phyloP scores from a whole-genome alignment of 2,113 vertebrate species.

The Nothobranchius furzeri region DNA sequence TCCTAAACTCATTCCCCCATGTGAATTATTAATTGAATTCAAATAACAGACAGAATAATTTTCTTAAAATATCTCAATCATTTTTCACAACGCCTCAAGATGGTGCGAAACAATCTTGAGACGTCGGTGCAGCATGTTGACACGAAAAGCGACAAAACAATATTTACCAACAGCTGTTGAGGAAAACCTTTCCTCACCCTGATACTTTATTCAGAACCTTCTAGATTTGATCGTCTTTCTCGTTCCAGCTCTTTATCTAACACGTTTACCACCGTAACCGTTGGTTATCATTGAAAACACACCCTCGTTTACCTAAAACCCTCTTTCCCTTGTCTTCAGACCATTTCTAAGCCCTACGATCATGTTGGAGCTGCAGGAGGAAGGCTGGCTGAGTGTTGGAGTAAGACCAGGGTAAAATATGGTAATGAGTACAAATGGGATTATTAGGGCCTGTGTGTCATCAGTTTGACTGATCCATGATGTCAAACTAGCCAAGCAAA shows the following conservation, averaged over 20 bases:
- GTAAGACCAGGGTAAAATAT: conserved; percentile 74
- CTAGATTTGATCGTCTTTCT: too few relatives aligned
- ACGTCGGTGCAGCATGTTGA: conserved; percentile 1
- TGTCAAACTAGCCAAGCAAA: conserved; percentile 83
- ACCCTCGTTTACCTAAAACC: conserved; percentile 28
- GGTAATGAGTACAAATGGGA: conserved; percentile 80
- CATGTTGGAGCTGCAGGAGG: conserved; percentile 20
- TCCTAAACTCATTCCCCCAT: conserved; percentile 83
- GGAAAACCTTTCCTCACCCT: conserved; percentile 1
- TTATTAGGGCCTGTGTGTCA: conserved; percentile 80
- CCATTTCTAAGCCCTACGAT: neutral
- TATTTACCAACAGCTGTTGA: neutral
- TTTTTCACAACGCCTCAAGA: conserved; percentile 75
- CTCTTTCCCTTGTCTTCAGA: conserved; percentile 1
- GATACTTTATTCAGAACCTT: too few relatives aligned
- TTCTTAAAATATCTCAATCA: conserved; percentile 87
- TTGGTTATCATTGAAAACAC: neutral
- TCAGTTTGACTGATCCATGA: conserved; percentile 78
- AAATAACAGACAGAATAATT: conserved; percentile 85
- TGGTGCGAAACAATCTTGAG: conserved; percentile 62
- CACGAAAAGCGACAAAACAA: neutral
- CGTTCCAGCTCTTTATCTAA: neutral
- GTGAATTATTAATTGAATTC: conserved; percentile 84
- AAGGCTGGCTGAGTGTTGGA: conserved; percentile 64
- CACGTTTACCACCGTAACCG: conserved; percentile 5